Evolutionary conservation across 1,140 invertebrate genomes (phyloP), one percentile per base, ranked within the genome.

Genomic region (Streblospio benedicti): DNA sequence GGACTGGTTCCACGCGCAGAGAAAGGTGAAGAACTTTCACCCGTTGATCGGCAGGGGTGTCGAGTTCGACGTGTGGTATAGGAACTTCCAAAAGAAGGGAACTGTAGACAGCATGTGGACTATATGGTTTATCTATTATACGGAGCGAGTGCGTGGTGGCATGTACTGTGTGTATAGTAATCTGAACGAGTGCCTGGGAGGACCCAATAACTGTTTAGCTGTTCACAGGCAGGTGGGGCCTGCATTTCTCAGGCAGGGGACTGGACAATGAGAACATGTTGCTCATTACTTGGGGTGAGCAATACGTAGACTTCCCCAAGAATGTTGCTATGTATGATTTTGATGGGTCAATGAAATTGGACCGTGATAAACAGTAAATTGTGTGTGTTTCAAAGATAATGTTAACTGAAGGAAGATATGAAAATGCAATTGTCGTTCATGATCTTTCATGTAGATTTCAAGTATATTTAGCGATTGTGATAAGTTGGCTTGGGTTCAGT

Each of bases 1-100:
- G 33, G 35, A 63, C 6, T 73, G 71, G 71, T 73, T 57, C 53
- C 49, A 32, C n/a, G 18, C n/a, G 25, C 35, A 60, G 23, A 18
- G 18, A 25, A 38, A 35, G 14, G 32, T n/a, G n/a, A n/a, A n/a
- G 16, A 16, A 1, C 18, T 57, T 57, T 30, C 30, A 57, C 18
- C 53, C 53, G 4, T 55, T 35, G 31, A 35, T 55, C 14, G 20
- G 18, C 30, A n/a, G n/a, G n/a, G 31, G 31, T 3, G 41, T 55
- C 28, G 41, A 12, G 1, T 14, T 35, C 4, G 41, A 31, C 2
- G 16, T 16, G 4, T 55, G 53, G 53, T 55, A 6, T 30, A 55
- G 4, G 53, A 18, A 31, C 9, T 54, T 54, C 18, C 31, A 55
- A 28, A 45, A 4, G 4, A 0, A 9, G n/a, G 53, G 53, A 4